Percentiles rank a stretch among this genome's conserved stretches.
These are phyloP conservation scores for Tringa solitaria DNA, from an alignment of 2,113 vertebrate species.

Conservation along the genomic window DNA sequence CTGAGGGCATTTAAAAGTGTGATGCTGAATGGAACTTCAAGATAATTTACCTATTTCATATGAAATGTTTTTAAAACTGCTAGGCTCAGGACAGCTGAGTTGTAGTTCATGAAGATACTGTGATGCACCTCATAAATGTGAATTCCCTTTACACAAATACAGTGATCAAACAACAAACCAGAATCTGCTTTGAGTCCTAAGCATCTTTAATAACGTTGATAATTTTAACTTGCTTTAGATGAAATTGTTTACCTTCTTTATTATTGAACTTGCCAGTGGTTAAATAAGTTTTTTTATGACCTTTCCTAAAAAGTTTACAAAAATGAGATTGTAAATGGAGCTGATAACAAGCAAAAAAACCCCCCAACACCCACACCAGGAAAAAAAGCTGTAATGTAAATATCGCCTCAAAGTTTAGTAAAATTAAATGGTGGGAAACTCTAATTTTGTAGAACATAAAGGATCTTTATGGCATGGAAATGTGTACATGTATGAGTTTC, in stretches of 20 bases:
- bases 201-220: neutral
- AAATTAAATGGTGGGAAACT: neutral
- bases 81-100: neutral
- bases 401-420: neutral
- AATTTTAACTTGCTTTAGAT: neutral
- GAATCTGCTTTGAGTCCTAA: neutral
- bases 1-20: fast-evolving
- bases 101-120: neutral
- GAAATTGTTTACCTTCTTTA: neutral
- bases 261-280: neutral
- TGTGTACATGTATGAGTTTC: neutral
- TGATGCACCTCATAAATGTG: neutral
- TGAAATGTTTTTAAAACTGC: neutral
- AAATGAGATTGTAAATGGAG: neutral
- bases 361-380: neutral
- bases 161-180: neutral
- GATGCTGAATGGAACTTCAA: neutral
- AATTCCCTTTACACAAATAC: neutral
- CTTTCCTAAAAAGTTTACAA: neutral
- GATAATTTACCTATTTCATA: neutral
- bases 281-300: neutral
- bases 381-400: neutral
- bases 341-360: neutral
- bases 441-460: neutral
- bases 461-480: neutral